A percentile compares a stretch with the other conserved stretches of the same genome.
Conservation (phyloP, 2,797 vertebrate genomes). For the Gouania willdenowi region DNA sequence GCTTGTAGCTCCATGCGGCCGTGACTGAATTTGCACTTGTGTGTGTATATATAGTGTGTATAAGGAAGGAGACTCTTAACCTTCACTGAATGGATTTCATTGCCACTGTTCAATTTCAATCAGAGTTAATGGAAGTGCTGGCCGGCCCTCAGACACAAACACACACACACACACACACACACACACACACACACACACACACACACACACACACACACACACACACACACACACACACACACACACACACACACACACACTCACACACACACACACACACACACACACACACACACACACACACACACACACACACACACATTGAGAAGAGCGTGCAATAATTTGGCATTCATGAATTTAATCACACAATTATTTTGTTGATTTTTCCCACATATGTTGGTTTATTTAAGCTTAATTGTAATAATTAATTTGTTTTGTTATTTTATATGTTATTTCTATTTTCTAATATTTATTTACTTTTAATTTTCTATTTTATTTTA, state of each 20-base stretch:
- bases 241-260: slow-evolving; percentile 10
- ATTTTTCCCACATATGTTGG: no score
- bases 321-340: no score
- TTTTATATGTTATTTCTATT: no score
- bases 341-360: no score
- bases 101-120: slow-evolving; percentile 77
- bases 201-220: no score
- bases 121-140: slow-evolving; percentile 85
- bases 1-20: slow-evolving; percentile 42
- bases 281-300: slow-evolving; percentile 10
- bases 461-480: no score
- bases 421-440: no score
- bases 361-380: no score
- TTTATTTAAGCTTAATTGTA: no score
- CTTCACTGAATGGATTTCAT: slow-evolving; percentile 71
- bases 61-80: slow-evolving; percentile 54
- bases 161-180: slow-evolving; percentile 17
- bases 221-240: not conserved
- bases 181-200: no score
- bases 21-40: slow-evolving; percentile 44
- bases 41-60: not conserved
- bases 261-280: slow-evolving; percentile 3
- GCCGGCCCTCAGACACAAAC: slow-evolving; percentile 77
- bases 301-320: slow-evolving; percentile 3
- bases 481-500: no score